These are phyloP conservation scores for Megalopta genalis DNA, from an alignment of 1,140 invertebrate species.

Conservation along the genomic window DNA sequence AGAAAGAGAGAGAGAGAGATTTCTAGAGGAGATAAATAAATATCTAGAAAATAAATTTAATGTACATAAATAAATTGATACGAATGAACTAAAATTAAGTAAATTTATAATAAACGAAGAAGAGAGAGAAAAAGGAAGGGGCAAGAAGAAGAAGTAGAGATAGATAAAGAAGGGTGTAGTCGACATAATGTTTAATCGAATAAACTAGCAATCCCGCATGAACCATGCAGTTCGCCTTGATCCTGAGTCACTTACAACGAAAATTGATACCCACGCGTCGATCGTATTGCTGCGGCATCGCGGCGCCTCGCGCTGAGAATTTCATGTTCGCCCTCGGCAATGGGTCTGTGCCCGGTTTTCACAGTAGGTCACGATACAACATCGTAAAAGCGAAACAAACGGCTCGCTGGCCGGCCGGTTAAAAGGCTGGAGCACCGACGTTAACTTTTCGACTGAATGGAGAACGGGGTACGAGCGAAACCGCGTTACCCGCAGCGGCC, in stretches of 20 bases:
- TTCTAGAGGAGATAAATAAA: too few relatives aligned
- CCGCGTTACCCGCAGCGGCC: conserved; percentile 8
- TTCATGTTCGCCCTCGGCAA: not conserved
- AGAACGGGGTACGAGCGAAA: not conserved
- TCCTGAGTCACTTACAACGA: conserved; percentile 19
- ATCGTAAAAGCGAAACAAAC: conserved; percentile 16
- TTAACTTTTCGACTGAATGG: conserved; percentile 16
- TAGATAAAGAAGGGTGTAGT: too few relatives aligned
- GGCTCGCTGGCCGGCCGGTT: not conserved
- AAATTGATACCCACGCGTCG: not conserved
- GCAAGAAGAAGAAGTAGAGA: too few relatives aligned
- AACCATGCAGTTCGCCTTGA: conserved; percentile 14
- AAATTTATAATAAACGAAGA: too few relatives aligned
- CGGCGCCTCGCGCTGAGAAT: not conserved
- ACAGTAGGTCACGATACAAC: conserved; percentile 23
- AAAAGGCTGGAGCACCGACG: not conserved
- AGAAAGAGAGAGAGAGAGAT: too few relatives aligned
- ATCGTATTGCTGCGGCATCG: not conserved
- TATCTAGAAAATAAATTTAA: too few relatives aligned
- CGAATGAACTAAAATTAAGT: too few relatives aligned
- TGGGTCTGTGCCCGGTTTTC: not conserved
- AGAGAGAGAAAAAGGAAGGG: too few relatives aligned
- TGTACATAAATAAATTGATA: too few relatives aligned
- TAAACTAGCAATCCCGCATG: not conserved
- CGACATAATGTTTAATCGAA: too few relatives aligned